Percentiles rank a stretch among this genome's conserved stretches.
Conservation (phyloP, 2,797 vertebrate species). For the Choloepus didactylus region DNA sequence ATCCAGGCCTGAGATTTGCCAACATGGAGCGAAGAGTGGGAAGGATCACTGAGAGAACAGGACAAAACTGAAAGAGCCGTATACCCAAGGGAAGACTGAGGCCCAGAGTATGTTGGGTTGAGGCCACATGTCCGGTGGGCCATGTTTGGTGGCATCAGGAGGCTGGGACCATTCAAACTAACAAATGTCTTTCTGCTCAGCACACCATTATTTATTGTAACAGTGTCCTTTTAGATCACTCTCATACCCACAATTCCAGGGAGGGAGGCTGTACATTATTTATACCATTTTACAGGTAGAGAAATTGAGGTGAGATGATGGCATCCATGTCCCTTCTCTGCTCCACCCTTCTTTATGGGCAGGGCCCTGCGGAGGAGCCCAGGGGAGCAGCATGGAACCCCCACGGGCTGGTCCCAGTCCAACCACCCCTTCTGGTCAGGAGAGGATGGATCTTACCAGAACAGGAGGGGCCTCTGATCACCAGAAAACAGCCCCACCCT, state of each 20-base stretch:
- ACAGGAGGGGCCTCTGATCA: neutral
- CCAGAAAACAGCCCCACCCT: neutral
- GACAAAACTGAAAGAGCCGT: neutral
- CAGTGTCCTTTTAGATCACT: neutral
- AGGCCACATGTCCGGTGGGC: neutral
- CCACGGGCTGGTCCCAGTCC: neutral
- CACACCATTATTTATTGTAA: neutral
- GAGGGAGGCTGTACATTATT: neutral
- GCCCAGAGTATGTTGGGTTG: neutral
- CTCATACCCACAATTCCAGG: neutral
- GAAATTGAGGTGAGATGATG: neutral
- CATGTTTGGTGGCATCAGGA: neutral
- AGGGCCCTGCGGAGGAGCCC: neutral
- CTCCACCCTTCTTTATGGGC: neutral
- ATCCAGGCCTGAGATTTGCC: neutral
- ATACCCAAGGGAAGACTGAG: neutral
- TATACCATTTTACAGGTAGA: neutral
- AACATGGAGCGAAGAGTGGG: neutral
- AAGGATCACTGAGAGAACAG: neutral
- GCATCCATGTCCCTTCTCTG: neutral
- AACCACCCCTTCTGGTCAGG: neutral
- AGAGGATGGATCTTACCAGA: neutral
- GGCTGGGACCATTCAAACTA: neutral
- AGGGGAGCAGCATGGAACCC: neutral
- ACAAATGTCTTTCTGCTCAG: neutral